Percentiles rank a stretch among this genome's conserved stretches.
These are phyloP conservation scores for Natator depressus DNA, from an alignment of 2,113 vertebrate genomes.

Conservation along the genomic window DNA sequence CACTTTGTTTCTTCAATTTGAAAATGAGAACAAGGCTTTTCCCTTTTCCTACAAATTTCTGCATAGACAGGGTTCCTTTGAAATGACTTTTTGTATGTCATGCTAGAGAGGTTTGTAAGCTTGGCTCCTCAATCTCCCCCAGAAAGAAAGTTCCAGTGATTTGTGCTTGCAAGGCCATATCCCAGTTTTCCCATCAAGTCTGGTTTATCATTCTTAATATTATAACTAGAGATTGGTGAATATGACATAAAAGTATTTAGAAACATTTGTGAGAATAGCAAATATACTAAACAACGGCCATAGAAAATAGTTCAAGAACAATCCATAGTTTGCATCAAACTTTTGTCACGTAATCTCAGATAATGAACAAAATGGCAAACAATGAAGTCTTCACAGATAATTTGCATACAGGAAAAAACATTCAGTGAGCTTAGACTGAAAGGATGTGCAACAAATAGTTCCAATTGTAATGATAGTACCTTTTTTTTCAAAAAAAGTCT, in stretches of 20 bases:
- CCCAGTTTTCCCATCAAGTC: slow-evolving; percentile 9
- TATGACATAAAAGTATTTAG: background rate
- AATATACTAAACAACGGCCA: background rate
- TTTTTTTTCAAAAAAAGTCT: background rate
- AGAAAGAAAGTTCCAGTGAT: background rate
- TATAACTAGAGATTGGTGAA: background rate
- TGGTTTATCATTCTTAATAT: background rate
- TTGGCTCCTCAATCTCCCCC: background rate
- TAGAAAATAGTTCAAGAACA: background rate
- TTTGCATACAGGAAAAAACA: background rate
- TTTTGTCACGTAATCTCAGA: background rate
- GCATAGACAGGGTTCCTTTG: background rate
- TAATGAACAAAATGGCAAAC: background rate
- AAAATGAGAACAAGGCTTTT: background rate
- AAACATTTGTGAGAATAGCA: slow-evolving; percentile 12
- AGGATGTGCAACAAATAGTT: background rate
- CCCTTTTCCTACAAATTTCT: background rate
- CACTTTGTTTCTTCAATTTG: background rate
- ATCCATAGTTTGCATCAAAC: slow-evolving; percentile 24
- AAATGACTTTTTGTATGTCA: background rate
- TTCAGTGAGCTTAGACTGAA: too few relatives aligned
- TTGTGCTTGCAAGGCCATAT: background rate
- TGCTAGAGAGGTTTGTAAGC: background rate
- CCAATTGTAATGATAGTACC: background rate
- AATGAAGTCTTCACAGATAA: background rate